Evolutionary conservation across 2,797 vertebrate genomes (phyloP).

Genomic region (Bradypodion pumilum): DNA sequence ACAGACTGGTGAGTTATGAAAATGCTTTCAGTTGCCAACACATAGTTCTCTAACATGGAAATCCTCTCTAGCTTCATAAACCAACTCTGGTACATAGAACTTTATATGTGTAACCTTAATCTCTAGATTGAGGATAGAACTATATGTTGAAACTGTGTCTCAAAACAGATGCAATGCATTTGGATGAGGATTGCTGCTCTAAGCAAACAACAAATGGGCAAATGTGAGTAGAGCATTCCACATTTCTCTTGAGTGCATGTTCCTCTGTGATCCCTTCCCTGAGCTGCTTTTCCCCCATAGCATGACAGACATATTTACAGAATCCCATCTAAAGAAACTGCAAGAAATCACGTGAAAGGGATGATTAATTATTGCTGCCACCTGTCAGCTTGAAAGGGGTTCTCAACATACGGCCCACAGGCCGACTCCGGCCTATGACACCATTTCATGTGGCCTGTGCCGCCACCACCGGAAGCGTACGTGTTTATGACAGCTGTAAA

Average conservation of each 20-base stretch:
- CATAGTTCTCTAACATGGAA: conserved; percentile 6
- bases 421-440: too few species aligned
- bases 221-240: not conserved
- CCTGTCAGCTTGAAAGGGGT: not conserved
- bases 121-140: not conserved
- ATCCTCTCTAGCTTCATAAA: not conserved
- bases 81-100: not conserved
- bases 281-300: not conserved
- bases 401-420: too few species aligned
- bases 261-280: not conserved
- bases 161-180: not conserved
- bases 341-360: not conserved
- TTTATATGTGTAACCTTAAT: not conserved
- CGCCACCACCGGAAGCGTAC: too few species aligned
- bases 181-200: not conserved
- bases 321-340: not conserved
- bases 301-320: too few species aligned
- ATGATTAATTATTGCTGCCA: not conserved
- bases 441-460: too few species aligned
- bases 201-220: not conserved
- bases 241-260: not conserved
- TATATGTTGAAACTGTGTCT: not conserved
- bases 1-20: conserved; percentile 28
- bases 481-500: too few species aligned
- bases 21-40: conserved; percentile 2